These are phyloP conservation scores for Oithona nana DNA, from an alignment of 2,888 invertebrate genomes.

Conservation along the genomic window DNA sequence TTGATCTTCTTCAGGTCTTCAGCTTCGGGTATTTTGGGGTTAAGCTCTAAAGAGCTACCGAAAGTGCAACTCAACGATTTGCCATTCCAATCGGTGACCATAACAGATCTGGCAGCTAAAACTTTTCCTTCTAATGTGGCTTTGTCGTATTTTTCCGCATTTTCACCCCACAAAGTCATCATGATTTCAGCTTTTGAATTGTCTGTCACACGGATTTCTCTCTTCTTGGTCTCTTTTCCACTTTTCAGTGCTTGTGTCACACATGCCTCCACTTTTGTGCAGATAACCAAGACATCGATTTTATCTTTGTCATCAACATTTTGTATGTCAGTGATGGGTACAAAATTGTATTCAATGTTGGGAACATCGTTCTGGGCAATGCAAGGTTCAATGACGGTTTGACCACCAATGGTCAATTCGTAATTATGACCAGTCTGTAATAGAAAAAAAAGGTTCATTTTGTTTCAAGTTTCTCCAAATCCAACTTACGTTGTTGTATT, in stretches of 20 bases:
- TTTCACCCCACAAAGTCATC: conserved; percentile 6
- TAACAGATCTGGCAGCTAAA: neutral
- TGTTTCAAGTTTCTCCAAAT: neutral
- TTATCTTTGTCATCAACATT: neutral
- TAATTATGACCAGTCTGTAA: conserved; percentile 6
- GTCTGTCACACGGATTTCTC: conserved; percentile 6
- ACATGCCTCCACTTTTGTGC: neutral
- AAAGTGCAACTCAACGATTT: conserved; percentile 1
- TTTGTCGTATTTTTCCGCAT: neutral
- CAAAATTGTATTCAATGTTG: neutral
- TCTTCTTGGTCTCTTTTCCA: neutral
- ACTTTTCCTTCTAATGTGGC: neutral
- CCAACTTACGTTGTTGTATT: neutral
- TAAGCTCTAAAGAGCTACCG: neutral
- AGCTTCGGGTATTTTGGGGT: neutral
- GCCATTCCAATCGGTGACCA: conserved; percentile 8
- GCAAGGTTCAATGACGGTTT: neutral
- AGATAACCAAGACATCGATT: conserved; percentile 1
- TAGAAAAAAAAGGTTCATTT: neutral
- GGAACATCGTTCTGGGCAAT: neutral
- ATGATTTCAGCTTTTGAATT: neutral
- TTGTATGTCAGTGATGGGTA: neutral
- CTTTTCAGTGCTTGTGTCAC: neutral
- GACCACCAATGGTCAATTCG: neutral
- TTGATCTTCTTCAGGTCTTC: neutral